Percentiles rank a stretch among this genome's conserved stretches.
These are phyloP conservation scores for Malthinus flaveolus DNA, from an alignment of 2,888 invertebrate species.

Conservation along the genomic window DNA sequence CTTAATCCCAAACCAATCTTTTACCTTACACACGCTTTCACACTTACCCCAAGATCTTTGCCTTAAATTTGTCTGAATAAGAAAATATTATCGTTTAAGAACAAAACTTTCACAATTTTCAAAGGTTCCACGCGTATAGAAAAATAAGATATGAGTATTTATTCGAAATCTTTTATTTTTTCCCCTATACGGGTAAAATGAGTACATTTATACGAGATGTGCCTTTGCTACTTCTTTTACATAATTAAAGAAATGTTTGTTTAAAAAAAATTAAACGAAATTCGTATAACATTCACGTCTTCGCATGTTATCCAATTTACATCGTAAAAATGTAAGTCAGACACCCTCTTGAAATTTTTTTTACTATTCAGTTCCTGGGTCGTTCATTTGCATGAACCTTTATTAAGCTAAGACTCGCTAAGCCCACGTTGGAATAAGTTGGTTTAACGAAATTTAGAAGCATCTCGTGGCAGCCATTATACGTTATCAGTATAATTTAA, in stretches of 20 bases:
- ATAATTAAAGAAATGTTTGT: not conserved
- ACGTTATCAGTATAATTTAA: conserved; percentile 51
- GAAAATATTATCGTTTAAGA: conserved; percentile 49
- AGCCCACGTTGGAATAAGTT: conserved; percentile 42
- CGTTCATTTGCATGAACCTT: conserved; percentile 52
- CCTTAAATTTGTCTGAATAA: conserved; percentile 44
- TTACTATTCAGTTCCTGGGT: conserved; percentile 36
- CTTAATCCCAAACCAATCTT: conserved; percentile 58
- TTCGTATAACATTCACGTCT: conserved; percentile 33
- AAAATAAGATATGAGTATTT: conserved; percentile 25
- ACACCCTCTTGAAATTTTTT: conserved; percentile 41
- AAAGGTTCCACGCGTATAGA: conserved; percentile 16
- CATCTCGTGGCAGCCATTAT: conserved; percentile 50
- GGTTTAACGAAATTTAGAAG: conserved; percentile 50
- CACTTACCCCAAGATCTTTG: conserved; percentile 47
- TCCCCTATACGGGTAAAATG: not conserved
- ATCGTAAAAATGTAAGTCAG: conserved; percentile 35
- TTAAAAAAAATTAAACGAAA: conserved; percentile 11
- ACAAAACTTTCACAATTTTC: conserved; percentile 34
- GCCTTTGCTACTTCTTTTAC: not conserved
- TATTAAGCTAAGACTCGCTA: conserved; percentile 43
- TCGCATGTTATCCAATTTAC: conserved; percentile 33
- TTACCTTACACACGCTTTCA: conserved; percentile 55
- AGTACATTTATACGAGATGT: not conserved
- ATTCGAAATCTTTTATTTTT: conserved; percentile 12